A percentile compares a stretch with the other conserved stretches of the same genome.
phyloP scores from a whole-genome alignment of 2,888 invertebrate species.

The Drosophila monieri region DNA sequence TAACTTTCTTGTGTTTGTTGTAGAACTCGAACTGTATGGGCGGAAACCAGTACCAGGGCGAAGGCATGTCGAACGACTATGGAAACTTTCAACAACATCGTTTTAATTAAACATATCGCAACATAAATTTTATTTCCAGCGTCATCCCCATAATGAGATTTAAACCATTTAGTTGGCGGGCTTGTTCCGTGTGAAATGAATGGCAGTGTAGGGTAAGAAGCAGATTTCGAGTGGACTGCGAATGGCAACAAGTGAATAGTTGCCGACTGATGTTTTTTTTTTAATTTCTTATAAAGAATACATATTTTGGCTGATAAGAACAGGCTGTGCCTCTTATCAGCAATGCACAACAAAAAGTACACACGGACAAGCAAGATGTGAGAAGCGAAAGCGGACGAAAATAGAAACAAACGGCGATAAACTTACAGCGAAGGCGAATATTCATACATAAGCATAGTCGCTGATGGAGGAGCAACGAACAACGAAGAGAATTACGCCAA shows the following conservation, averaged over 20 bases:
- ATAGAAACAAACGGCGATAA: conserved; percentile 70
- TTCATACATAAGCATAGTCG: conserved; percentile 41
- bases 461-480: conserved; percentile 31
- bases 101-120: conserved; percentile 2
- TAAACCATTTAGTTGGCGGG: conserved; percentile 8
- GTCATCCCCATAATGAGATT: neutral
- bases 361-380: conserved; percentile 38
- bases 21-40: neutral
- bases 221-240: conserved; percentile 21
- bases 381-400: conserved; percentile 65
- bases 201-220: conserved; percentile 27
- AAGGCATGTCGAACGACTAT: neutral
- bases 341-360: conserved; percentile 71
- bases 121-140: neutral
- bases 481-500: conserved; percentile 34
- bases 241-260: conserved; percentile 32
- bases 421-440: conserved; percentile 49
- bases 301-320: conserved; percentile 64
- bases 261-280: conserved; percentile 43
- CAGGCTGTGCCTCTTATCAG: conserved; percentile 67
- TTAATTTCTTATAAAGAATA: conserved; percentile 34
- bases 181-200: conserved; percentile 9
- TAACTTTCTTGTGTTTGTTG: neutral
- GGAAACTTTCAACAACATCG: neutral
- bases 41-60: neutral